Percentiles rank a stretch among this genome's conserved stretches.
Evolutionary conservation across 2,888 invertebrate species (phyloP).

Genomic region (Minunthozetes semirufus): DNA sequence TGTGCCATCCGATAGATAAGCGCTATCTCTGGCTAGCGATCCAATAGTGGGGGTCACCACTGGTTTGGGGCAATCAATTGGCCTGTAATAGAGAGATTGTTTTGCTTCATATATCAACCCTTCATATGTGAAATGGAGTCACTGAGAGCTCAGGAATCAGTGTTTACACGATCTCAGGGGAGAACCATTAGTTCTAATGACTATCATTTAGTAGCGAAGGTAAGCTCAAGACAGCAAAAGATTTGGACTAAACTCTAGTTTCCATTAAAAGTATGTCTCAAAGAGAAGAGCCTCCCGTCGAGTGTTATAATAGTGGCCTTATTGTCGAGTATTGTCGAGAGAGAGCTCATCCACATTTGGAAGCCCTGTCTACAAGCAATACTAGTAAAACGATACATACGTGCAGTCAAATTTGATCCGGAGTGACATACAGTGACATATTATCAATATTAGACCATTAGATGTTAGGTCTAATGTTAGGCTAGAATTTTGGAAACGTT

Average conservation of each 20-base stretch:
- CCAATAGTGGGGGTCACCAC: neutral
- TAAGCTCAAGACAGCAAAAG: neutral
- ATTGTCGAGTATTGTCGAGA: neutral
- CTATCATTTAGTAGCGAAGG: slow-evolving; percentile 9
- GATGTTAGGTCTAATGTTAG: neutral
- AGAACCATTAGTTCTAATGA: slow-evolving; percentile 21
- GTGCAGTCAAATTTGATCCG: slow-evolving; percentile 12
- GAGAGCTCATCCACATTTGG: neutral
- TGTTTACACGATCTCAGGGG: slow-evolving; percentile 26
- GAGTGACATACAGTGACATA: neutral
- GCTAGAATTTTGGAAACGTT: neutral
- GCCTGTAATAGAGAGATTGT: neutral
- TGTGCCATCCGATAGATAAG: neutral
- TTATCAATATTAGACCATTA: slow-evolving; percentile 25
- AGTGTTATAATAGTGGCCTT: neutral
- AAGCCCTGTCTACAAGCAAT: neutral
- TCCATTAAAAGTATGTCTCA: slow-evolving; percentile 25
- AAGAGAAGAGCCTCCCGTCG: neutral
- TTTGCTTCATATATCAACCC: neutral
- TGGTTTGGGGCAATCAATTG: neutral
- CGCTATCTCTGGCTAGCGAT: slow-evolving; percentile 5
- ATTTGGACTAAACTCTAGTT: neutral
- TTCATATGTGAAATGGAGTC: neutral
- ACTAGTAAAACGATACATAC: slow-evolving; percentile 20
- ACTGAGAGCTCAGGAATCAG: neutral